phyloP scores from a whole-genome alignment of 2,113 vertebrate species.

The Melozone crissalis region DNA sequence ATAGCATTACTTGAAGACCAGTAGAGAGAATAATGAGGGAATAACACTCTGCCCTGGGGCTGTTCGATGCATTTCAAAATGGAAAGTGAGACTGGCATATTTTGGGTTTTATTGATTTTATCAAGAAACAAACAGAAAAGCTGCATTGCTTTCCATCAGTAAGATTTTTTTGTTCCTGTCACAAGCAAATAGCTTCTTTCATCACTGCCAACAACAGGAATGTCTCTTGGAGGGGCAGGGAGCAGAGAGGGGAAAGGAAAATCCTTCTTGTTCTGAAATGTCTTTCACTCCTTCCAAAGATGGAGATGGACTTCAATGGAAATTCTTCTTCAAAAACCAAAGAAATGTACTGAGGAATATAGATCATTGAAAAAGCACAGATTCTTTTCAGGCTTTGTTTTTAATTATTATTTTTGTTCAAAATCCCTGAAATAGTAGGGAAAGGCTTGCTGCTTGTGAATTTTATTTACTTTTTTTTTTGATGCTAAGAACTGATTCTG shows the following conservation, averaged over 20 bases:
- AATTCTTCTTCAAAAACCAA: background rate
- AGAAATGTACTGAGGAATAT: background rate
- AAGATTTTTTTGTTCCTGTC: slow-evolving; percentile 25
- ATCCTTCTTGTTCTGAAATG: background rate
- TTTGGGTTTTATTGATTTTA: slow-evolving; percentile 40
- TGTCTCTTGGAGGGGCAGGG: background rate
- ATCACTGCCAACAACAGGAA: background rate
- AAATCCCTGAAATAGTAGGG: background rate
- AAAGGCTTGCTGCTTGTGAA: background rate
- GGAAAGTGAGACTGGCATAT: slow-evolving; percentile 25
- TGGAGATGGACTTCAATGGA: background rate
- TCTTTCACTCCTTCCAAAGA: background rate
- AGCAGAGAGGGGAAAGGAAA: background rate
- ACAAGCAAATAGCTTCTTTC: slow-evolving; percentile 22
- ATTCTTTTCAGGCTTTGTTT: background rate
- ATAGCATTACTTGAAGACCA: slow-evolving; percentile 20
- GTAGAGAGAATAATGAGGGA: slow-evolving; percentile 31
- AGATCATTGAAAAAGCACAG: background rate
- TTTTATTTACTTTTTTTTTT: background rate
- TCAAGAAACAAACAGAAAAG: slow-evolving; percentile 7
- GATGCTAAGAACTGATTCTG: background rate
- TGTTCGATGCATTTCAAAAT: background rate
- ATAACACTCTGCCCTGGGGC: slow-evolving; percentile 25
- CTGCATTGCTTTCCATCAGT: background rate
- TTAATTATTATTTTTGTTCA: background rate